Conservation (phyloP, 2,797 vertebrate species). For the Rhynchotus rufescens region DNA sequence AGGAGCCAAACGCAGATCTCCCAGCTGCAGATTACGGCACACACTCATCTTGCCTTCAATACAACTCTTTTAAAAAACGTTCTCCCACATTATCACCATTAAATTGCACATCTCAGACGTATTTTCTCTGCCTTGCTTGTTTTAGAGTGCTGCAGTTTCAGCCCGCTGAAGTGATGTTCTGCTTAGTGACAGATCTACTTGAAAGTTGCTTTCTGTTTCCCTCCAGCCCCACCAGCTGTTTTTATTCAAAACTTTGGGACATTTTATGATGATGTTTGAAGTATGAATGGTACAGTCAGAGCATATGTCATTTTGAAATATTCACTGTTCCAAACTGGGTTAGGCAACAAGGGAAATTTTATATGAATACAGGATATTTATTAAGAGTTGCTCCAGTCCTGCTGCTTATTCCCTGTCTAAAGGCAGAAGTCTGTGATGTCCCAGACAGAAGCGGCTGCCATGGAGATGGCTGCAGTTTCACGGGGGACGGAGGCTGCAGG, state of each 20-base stretch:
- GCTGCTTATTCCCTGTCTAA: conserved; percentile 58
- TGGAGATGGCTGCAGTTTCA: conserved; percentile 17
- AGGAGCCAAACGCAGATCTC: not conserved
- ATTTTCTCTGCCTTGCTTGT: conserved; percentile 22
- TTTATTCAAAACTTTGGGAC: conserved; percentile 43
- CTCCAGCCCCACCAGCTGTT: conserved; percentile 61
- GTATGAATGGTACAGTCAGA: conserved; percentile 30
- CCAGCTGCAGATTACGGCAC: not conserved
- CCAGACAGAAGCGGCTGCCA: conserved; percentile 33
- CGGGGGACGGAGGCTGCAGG: conserved; percentile 12
- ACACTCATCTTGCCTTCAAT: not conserved
- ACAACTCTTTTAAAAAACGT: not conserved
- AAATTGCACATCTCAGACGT: not conserved
- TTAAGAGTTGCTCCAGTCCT: conserved; percentile 36
- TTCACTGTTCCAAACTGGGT: conserved; percentile 64
- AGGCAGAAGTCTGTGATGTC: conserved; percentile 55
- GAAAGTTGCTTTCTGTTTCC: conserved; percentile 44
- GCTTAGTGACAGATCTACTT: conserved; percentile 33
- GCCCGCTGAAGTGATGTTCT: conserved; percentile 6
- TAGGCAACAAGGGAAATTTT: conserved; percentile 66
- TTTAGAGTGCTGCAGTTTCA: conserved; percentile 42
- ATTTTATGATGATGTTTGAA: conserved; percentile 49
- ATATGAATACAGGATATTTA: conserved; percentile 55
- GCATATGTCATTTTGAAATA: conserved; percentile 58
- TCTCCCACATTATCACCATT: not conserved